Conservation (phyloP, 2,797 vertebrate species). For the Dromococcyx pavoninus region DNA sequence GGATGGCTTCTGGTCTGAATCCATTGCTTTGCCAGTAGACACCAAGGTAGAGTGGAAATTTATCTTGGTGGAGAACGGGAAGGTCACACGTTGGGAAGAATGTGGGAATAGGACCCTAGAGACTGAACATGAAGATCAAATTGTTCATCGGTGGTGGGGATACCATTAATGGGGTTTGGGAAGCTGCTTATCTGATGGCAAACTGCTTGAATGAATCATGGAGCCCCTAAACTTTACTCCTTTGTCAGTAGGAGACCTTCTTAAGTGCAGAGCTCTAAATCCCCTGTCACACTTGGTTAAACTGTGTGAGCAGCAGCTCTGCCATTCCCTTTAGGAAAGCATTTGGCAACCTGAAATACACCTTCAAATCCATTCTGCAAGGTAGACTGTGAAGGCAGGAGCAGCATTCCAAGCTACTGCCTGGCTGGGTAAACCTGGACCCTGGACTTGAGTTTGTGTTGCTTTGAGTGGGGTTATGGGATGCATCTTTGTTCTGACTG, state of each 20-base stretch:
- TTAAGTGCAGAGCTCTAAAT: not conserved
- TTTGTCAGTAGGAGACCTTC: not conserved
- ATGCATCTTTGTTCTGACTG: not conserved
- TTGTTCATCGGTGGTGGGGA: constrained; percentile 87
- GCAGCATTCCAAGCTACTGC: not conserved
- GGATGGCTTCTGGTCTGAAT: constrained; percentile 85
- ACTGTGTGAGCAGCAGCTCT: not conserved
- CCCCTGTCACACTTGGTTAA: not conserved
- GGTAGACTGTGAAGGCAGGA: not conserved
- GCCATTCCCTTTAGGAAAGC: not conserved
- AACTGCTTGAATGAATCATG: not conserved
- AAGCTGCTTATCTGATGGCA: not conserved
- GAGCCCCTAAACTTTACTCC: not conserved
- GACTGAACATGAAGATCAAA: constrained; percentile 81
- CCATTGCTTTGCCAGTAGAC: constrained; percentile 81
- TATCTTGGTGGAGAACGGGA: constrained; percentile 86
- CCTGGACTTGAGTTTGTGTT: not conserved
- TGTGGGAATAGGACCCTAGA: constrained; percentile 85
- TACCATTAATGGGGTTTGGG: constrained; percentile 67
- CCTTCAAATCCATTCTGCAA: fast-evolving
- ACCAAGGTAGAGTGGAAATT: constrained; percentile 92
- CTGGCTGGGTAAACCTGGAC: not conserved
- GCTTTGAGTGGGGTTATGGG: not conserved
- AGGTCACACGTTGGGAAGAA: constrained; percentile 92
- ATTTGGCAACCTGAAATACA: not conserved